Evolutionary conservation across 2,888 invertebrate genomes (phyloP), one percentile per base, ranked within the genome.

Genomic region (Vanessa cardui): DNA sequence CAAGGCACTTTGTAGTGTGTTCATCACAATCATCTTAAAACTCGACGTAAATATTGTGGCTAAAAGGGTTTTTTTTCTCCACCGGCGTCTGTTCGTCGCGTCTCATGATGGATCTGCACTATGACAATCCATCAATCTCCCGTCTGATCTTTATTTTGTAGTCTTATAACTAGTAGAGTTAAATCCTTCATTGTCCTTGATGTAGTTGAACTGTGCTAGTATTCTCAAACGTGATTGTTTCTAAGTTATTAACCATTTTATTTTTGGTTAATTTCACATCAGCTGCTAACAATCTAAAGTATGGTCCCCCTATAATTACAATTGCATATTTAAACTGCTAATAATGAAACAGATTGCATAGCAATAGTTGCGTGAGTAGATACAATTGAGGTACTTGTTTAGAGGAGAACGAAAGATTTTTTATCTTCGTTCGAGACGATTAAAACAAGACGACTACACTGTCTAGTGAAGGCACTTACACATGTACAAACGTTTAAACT

Each of bases 121-220:
- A 66, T 74, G 76, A 78, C 78, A 76, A 77, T 75, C 79, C 76
- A 80, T 80, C 80, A 76, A 60, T 18, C 70, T 66, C 58, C 70
- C 62, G 69, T 71, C 70, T 73, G 76, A 71, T 58, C 63, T 39
- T 49, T 52, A 62, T 58, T 60, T 61, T 61, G 49, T 61, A 39
- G 52, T 59, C 31, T 31, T n/a, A 33, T 33, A 26, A 54, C 54
- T 54, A 54, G 2, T 7, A 16, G n/a, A n/a, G n/a, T 8, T 31
- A 31, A 31, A n/a, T 31, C 8, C 3, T 16, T 26, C 26, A 52
- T 15, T 12, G 20, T 52, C 26, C 18, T 18, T 9, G 9, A n/a
- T n/a, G 9, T 20, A 7, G 9, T n/a, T 49, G 5, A 47, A 58
- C 46, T 39, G 26, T 26, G 26, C 26, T 26, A 26, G 26, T 26